Evolutionary conservation across 2,797 vertebrate genomes (phyloP).

Genomic region (Sebastolobus alascanus): DNA sequence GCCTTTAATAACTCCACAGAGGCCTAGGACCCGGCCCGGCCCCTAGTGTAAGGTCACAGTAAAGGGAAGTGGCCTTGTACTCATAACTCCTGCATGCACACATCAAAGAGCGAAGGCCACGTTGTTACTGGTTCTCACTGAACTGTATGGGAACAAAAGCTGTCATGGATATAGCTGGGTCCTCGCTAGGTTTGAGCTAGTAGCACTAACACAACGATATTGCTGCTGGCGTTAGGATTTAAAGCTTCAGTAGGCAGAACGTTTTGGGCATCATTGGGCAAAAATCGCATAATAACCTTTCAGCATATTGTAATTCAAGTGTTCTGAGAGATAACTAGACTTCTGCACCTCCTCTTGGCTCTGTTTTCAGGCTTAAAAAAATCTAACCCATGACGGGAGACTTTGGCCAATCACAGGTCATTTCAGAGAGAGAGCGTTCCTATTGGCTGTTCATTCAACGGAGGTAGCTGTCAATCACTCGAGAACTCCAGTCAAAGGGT

Average conservation of each 20-base stretch:
- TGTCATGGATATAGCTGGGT: constrained; percentile 4
- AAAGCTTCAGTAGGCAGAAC: too few relatives aligned
- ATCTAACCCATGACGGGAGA: too few relatives aligned
- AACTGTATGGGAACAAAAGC: constrained; percentile 63
- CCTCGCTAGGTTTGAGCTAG: not conserved
- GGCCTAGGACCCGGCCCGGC: constrained; percentile 68
- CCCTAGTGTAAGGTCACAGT: constrained; percentile 76
- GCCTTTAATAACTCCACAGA: constrained; percentile 80
- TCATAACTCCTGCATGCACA: constrained; percentile 72
- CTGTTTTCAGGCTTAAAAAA: too few relatives aligned
- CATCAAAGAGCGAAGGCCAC: constrained; percentile 77
- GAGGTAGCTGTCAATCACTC: too few relatives aligned
- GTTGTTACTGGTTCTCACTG: constrained; percentile 57
- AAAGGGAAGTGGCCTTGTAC: constrained; percentile 81
- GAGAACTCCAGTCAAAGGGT: too few relatives aligned
- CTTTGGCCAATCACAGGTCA: too few relatives aligned
- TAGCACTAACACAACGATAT: not conserved
- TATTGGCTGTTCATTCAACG: too few relatives aligned
- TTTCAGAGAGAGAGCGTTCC: too few relatives aligned
- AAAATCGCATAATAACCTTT: too few relatives aligned
- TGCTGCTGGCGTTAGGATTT: not conserved
- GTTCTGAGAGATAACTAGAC: fast-evolving
- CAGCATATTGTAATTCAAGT: too few relatives aligned
- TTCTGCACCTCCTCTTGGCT: too few relatives aligned
- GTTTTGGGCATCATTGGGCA: too few relatives aligned